Conservation (phyloP, 2,797 vertebrate genomes). For the Darevskia nairensis region DNA sequence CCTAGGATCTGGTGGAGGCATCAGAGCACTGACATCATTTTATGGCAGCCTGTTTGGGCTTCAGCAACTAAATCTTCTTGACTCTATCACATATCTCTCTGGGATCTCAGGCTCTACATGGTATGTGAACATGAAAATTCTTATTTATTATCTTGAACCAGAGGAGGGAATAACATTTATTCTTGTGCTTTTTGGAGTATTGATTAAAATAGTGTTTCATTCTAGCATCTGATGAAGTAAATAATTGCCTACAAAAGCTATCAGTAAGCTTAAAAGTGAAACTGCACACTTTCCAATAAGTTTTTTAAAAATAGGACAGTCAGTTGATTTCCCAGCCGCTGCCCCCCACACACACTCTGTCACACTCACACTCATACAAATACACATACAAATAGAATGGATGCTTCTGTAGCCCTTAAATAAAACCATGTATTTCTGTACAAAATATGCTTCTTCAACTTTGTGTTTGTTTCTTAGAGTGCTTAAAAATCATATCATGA, state of each 20-base stretch:
- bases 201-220: not conserved
- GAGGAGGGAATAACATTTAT: no score
- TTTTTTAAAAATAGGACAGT: not conserved
- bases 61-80: slow-evolving; percentile 82
- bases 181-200: not conserved
- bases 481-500: not conserved
- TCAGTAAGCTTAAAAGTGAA: not conserved
- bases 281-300: not conserved
- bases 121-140: slow-evolving; percentile 68
- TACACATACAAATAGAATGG: not conserved
- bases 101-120: slow-evolving; percentile 90
- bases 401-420: no score
- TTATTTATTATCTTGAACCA: not conserved
- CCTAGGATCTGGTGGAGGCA: slow-evolving; percentile 87
- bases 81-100: slow-evolving; percentile 80
- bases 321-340: not conserved
- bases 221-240: not conserved
- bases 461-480: not conserved
- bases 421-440: no score
- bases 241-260: not conserved
- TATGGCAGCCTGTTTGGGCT: slow-evolving; percentile 84
- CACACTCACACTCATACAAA: no score
- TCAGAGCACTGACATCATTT: slow-evolving; percentile 85
- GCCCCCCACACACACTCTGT: no score
- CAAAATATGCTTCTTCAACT: not conserved